Conservation (phyloP, 2,888 invertebrate species). For the Ditula angustiorana region DNA sequence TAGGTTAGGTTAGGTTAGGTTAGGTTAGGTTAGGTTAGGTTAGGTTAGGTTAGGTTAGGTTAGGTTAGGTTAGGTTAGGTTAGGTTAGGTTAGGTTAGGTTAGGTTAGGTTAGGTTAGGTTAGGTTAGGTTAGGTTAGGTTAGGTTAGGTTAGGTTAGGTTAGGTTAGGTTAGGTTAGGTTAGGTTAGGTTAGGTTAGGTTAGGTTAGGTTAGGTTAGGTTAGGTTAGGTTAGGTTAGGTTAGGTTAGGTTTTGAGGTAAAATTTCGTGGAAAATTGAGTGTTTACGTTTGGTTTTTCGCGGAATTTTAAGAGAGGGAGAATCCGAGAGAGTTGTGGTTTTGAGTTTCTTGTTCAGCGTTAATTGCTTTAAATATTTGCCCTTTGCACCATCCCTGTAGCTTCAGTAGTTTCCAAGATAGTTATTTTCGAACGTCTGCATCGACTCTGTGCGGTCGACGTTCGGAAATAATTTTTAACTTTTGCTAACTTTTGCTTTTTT, state of each 20-base stretch:
- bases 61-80: slow-evolving; percentile 22
- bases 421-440: no score
- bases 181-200: slow-evolving; percentile 43
- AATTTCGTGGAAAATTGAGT: no score
- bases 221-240: slow-evolving; percentile 43
- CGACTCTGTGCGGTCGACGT: no score
- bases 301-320: no score
- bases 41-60: slow-evolving; percentile 22
- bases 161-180: slow-evolving; percentile 43
- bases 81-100: slow-evolving; percentile 22
- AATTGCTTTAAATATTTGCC: no score
- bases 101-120: slow-evolving; percentile 35
- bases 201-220: slow-evolving; percentile 34
- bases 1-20: slow-evolving; percentile 12
- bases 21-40: slow-evolving; percentile 20
- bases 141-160: slow-evolving; percentile 42
- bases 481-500: no score
- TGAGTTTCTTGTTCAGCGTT: no score
- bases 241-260: slow-evolving; percentile 39
- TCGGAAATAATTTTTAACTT: no score
- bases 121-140: slow-evolving; percentile 42
- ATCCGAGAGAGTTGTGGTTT: no score
- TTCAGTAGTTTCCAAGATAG: no score
- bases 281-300: no score
- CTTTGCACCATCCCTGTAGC: no score